Percentiles rank a stretch among this genome's conserved stretches.
phyloP scores from a whole-genome alignment of 2,888 invertebrate species.

The Tachina fera region DNA sequence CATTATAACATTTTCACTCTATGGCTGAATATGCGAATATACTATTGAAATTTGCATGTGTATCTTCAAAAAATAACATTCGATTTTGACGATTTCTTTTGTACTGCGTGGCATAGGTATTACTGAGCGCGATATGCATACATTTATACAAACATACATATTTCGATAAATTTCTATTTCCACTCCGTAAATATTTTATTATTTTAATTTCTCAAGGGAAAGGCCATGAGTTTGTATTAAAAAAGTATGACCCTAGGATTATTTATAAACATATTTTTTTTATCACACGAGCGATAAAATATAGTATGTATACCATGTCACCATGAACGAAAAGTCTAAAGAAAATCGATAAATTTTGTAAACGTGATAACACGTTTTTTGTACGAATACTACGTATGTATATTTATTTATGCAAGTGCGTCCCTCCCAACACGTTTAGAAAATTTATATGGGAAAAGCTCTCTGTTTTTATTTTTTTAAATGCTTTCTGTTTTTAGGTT shows the following conservation, averaged over 20 bases:
- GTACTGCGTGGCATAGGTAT: no score
- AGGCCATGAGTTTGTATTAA: neutral
- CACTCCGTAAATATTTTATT: neutral
- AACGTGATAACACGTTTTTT: slow-evolving; percentile 16
- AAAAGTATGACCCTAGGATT: neutral
- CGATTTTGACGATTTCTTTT: no score
- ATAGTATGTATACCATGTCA: neutral
- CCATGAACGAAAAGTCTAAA: neutral
- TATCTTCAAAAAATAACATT: no score
- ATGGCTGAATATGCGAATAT: no score
- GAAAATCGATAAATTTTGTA: slow-evolving; percentile 38
- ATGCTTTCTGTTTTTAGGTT: neutral
- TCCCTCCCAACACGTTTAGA: neutral
- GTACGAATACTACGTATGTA: neutral
- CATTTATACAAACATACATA: neutral
- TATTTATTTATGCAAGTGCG: neutral
- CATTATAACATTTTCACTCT: no score
- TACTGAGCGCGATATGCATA: no score
- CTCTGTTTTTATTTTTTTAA: neutral
- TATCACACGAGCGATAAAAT: neutral
- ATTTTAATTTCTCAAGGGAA: neutral
- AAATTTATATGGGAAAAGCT: neutral
- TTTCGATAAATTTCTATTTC: neutral
- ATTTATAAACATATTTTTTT: neutral
- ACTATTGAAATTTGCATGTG: no score